Conservation (phyloP, 2,888 invertebrate species). For the Amphipyra tragopoginis region DNA sequence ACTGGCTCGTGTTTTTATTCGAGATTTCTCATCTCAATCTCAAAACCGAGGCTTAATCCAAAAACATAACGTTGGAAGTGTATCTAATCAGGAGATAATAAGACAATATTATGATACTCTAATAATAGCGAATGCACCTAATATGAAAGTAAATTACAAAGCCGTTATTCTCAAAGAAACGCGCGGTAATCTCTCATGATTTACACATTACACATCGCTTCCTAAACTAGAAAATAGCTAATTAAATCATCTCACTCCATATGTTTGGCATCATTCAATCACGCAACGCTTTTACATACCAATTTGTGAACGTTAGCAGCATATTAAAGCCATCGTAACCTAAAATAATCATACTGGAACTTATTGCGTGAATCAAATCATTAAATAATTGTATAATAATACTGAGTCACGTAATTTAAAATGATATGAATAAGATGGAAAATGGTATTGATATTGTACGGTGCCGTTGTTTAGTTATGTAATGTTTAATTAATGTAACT, state of each 20-base stretch:
- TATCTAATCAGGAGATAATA: slow-evolving; percentile 18
- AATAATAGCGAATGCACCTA: slow-evolving; percentile 34
- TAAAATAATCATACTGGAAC: slow-evolving; percentile 74
- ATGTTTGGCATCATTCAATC: slow-evolving; percentile 49
- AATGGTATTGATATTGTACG: slow-evolving; percentile 45
- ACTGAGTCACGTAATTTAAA: slow-evolving; percentile 71
- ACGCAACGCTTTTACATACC: slow-evolving; percentile 55
- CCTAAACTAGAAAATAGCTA: slow-evolving; percentile 36
- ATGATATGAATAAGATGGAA: slow-evolving; percentile 38
- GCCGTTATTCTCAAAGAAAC: slow-evolving; percentile 27
- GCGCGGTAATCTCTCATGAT: slow-evolving; percentile 25
- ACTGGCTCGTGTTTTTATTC: background rate
- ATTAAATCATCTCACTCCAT: slow-evolving; percentile 40
- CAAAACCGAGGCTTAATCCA: background rate
- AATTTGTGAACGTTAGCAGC: slow-evolving; percentile 44
- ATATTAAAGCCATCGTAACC: slow-evolving; percentile 59
- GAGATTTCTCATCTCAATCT: slow-evolving; percentile 1
- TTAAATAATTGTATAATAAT: slow-evolving; percentile 71
- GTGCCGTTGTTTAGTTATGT: slow-evolving; percentile 39
- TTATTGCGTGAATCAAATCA: slow-evolving; percentile 73
- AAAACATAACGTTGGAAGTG: slow-evolving; percentile 15
- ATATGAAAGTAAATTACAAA: slow-evolving; percentile 43
- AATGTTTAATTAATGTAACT: slow-evolving; percentile 54
- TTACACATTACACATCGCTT: slow-evolving; percentile 27
- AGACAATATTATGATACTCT: slow-evolving; percentile 37